Evolutionary conservation across 1,140 invertebrate species (phyloP), one percentile per base, ranked within the genome.

Genomic region (Pantala flavescens): DNA sequence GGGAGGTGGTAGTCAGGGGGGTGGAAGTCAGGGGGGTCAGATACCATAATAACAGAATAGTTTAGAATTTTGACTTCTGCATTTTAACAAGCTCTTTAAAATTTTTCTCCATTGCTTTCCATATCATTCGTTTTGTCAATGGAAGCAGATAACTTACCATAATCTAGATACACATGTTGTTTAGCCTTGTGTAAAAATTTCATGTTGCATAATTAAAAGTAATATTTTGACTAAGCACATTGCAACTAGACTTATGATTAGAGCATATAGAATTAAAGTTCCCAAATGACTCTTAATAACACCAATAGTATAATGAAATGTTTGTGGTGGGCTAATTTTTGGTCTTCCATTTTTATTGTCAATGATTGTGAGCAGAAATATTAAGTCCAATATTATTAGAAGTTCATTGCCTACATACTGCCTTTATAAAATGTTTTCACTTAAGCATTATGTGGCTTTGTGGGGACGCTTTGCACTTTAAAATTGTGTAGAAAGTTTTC

Each of bases 201-300:
- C 14, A 63, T 63, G 49, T 63, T 63, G 49, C 14, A 63, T 63
- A 3, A 63, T 63, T 63, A 63, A 16, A 63, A 7, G 3, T 63
- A 63, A 63, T 63, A 36, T 63, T 63, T 63, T 63, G 49, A 63
- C 14, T 63, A 63, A 63, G 49, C 49, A 63, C 49, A 63, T 63
- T 63, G 49, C 49, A 63, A 63, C 16, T 63, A 63, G 49, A 63
- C n/a, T 19, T 19, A 63, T 63, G 49, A 63, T 7, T 63, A 63
- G 49, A 63, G 14, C 49, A 63, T 63, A 19, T 63, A 63, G 49
- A 63, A 63, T 63, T 63, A 63, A 63, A 63, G 14, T 36, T 63
- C n/a, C n/a, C 49, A 63, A 7, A 12, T 63, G 49, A 63, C n/a
- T 63, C 49, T 63, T 63, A 63, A 63, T 63, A 21, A 63, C 49